These are phyloP conservation scores for Meteorus sp. DNA, from an alignment of 1,140 invertebrate species.

Conservation along the genomic window DNA sequence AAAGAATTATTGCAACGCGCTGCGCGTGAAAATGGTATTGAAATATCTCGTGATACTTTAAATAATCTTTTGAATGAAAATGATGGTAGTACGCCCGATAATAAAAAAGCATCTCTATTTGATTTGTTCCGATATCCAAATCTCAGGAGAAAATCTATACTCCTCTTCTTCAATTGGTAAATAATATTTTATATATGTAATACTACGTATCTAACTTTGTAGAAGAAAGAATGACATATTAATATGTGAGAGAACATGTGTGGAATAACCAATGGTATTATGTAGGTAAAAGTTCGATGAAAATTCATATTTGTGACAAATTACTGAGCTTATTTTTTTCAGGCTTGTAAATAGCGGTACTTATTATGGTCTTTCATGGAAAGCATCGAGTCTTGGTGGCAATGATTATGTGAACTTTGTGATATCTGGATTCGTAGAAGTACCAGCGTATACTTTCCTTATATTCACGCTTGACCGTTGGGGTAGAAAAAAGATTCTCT, in stretches of 20 bases:
- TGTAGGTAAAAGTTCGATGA: too few species aligned
- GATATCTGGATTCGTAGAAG: slow-evolving; percentile 75
- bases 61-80: slow-evolving; percentile 60
- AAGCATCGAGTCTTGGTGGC: slow-evolving; percentile 72
- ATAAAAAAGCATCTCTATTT: slow-evolving; percentile 62
- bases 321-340: slow-evolving; percentile 9
- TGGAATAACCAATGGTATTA: too few species aligned
- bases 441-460: slow-evolving; percentile 73
- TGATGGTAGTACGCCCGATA: slow-evolving; percentile 49
- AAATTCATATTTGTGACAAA: too few species aligned
- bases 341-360: slow-evolving; percentile 79
- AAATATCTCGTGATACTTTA: slow-evolving; percentile 61
- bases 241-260: too few species aligned
- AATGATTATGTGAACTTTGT: slow-evolving; percentile 77
- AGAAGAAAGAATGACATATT: too few species aligned
- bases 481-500: slow-evolving; percentile 72
- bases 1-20: slow-evolving; percentile 69
- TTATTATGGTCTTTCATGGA: slow-evolving; percentile 83
- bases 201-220: too few species aligned
- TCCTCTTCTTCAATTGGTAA: slow-evolving; percentile 80
- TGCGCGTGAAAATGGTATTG: slow-evolving; percentile 69
- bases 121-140: slow-evolving; percentile 74
- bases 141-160: slow-evolving; percentile 69
- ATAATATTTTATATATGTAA: slow-evolving; percentile 25
- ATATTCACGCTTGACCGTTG: slow-evolving; percentile 72